Evolutionary conservation across 2,113 vertebrate genomes (phyloP), one percentile per base, ranked within the genome.

Genomic region (Aplodontia rufa): DNA sequence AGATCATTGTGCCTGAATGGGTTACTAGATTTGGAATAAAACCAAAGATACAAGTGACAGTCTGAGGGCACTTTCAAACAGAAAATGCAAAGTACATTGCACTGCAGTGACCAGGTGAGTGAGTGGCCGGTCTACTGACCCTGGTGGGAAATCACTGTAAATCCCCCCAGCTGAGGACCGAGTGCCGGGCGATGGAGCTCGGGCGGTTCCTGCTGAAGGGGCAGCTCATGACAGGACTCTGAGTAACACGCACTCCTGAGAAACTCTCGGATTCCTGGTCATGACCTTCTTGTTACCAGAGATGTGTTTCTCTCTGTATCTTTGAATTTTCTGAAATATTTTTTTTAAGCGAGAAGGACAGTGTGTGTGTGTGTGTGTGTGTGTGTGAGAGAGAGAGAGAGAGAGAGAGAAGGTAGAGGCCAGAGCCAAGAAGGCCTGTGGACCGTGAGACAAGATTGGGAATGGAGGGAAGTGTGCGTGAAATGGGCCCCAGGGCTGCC

Each of bases 21-120:
- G 91, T 93, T 94, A 93, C 93, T 96, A 92, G 83, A 83, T 96
- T 97, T 96, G 53, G 91, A 80, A 93, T 83, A 97, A 96, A 97
- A 53, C 20, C 78, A 90, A 97, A 97, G 62, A 75, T 94, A 95
- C 24, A 95, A 95, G 79, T 72, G 45, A 94, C 88, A 95, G 96
- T 96, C 95, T 93, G 92, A 53, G 2, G 76, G 60, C 91, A 88
- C 85, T 74, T 62, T 92, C 91, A 72, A 82, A 90, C 89, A 72
- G 55, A 81, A 92, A 85, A 71, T 93, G 68, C 0, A 0, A 49
- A 90, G 47, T 17, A 72, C 3, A 37, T 22, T 58, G 84, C 53
- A 92, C 81, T 66, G 53, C 32, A 49, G 49, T 37, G 68, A 85
- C 85, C 45, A 62, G 8, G 49, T 35, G n/a, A n/a, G n/a, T 88